Base-by-base conservation (phyloP, 2,113 vertebrate genomes). In the Trinectes maculatus region DNA sequence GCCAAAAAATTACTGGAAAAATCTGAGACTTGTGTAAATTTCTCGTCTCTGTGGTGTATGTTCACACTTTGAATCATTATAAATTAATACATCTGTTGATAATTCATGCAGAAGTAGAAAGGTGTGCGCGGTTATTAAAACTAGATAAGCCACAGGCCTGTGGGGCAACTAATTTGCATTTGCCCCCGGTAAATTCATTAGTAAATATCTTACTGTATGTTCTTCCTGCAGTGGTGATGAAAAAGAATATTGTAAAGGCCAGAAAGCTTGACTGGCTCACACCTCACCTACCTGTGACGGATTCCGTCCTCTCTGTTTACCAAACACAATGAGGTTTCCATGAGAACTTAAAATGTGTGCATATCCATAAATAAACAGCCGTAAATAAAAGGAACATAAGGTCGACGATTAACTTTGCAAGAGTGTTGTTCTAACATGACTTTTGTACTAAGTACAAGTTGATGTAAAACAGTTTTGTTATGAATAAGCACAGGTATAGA, bases 11-110 rank as follows among this genome's bases (percentile, higher is more conserved):
- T 5, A 16, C n/a, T 43, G 31, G n/a, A 43, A 49, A 44, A 43
- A 46, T 29, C n/a, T 15, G 34, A 44, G 18, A 24, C 37, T 60
- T 22, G 49, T 70, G 58, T 55, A 79, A 47, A 26, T 57, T n/a
- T 44, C 11, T 42, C 56, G 40, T 49, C n/a, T 54, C 12, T 49
- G 54, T 60, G 31, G 52, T 58, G 25, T 22, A 62, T 52, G 46
- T 77, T 72, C 71, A 71, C 64, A 74, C 44, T 21, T 64, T 6
- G 24, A 48, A 21, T 53, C 42, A 66, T 74, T 63, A 60, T 24
- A 19, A 56, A 81, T 67, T 6, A 53, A 72, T 67, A 22, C 12
- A 47, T 40, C 36, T 60, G 26, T 71, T 67, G 46, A 49, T 78
- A 68, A 80, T 74, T 63, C 39, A 68, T 79, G 46, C 39, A 49